Evolutionary conservation across 2,888 invertebrate species (phyloP), one percentile per base, ranked within the genome.

Genomic region (Willowsia nigromaculata): DNA sequence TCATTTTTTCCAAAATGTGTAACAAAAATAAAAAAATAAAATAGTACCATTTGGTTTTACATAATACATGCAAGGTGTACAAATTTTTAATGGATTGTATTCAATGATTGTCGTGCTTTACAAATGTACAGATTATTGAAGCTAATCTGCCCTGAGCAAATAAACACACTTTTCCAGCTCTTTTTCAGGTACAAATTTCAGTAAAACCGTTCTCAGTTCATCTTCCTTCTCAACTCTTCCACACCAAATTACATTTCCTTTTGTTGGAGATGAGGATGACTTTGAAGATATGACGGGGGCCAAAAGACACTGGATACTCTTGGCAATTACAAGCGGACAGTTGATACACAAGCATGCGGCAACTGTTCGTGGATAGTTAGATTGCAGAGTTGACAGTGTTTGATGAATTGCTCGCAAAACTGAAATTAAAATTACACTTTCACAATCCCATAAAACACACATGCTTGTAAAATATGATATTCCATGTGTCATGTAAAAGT

Each of bases 301-400:
- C 27, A 37, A 37, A 3, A 68, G 11, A 37, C 37, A 15, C 7
- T 37, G n/a, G 18, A 40, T n/a, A 18, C 22, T 68, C 37, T 68
- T 56, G 1, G 33, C 33, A 1, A 74, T 9, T 0, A 43, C 7
- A 9, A 37, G 1, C 15, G 84, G 84, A 37, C 71, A 84, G 22
- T 84, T 84, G 13, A 84, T 27, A 59, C 71, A 84, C 2, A 84
- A 0, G 30, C 71, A 71, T 3, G 27, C 40, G 0, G 84, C 84
- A 33, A 84, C 1, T 1, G 74, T 71, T 50, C 56, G 71, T 5
- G 84, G 84, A 25, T 84, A 84, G 27, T 84, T 33, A 3, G 71
- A 11, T 53, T 53, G 22, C 22, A 84, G 40, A 9, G 37, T 33
- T 71, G 82, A 62, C 9, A 84, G n/a, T 4, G 47, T 30, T n/a